Conservation (phyloP, 2,113 vertebrate species). For the Odocoileus hemionus region DNA sequence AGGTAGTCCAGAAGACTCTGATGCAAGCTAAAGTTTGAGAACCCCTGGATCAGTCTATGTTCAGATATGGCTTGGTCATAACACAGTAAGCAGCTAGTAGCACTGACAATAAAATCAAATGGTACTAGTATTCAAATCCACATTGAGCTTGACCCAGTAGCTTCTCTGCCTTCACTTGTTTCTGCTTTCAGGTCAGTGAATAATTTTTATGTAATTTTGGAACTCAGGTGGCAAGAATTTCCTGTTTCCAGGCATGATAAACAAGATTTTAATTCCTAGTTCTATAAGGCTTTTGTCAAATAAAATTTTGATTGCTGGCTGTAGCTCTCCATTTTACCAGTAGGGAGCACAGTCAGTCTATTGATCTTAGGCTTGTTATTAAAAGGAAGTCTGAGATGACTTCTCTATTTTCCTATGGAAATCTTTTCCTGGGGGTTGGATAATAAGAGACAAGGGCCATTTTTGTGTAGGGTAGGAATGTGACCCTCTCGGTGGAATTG, state of each 20-base stretch:
- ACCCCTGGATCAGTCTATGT: background rate
- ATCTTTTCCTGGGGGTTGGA: background rate
- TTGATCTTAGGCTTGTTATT: background rate
- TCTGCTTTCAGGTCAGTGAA: background rate
- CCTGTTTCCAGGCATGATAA: slow-evolving; percentile 6
- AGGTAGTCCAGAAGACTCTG: background rate
- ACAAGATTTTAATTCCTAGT: slow-evolving; percentile 13
- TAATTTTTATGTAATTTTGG: background rate
- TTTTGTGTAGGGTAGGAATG: background rate
- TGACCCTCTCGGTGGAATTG: background rate
- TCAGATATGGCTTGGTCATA: background rate
- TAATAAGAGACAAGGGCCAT: background rate
- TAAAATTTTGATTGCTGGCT: slow-evolving; percentile 30
- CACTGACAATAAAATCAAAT: background rate
- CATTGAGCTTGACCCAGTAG: background rate
- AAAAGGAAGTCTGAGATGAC: background rate
- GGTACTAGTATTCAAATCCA: background rate
- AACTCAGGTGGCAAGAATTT: background rate
- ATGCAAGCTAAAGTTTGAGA: background rate
- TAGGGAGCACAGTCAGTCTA: background rate
- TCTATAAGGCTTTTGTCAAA: background rate
- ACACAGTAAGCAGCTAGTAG: background rate
- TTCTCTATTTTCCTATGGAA: background rate
- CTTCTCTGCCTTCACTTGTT: background rate
- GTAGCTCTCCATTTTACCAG: slow-evolving; percentile 50